Percentiles rank a stretch among this genome's conserved stretches.
Evolutionary conservation across 2,888 invertebrate species (phyloP).

Genomic region (Tenthredo notha): DNA sequence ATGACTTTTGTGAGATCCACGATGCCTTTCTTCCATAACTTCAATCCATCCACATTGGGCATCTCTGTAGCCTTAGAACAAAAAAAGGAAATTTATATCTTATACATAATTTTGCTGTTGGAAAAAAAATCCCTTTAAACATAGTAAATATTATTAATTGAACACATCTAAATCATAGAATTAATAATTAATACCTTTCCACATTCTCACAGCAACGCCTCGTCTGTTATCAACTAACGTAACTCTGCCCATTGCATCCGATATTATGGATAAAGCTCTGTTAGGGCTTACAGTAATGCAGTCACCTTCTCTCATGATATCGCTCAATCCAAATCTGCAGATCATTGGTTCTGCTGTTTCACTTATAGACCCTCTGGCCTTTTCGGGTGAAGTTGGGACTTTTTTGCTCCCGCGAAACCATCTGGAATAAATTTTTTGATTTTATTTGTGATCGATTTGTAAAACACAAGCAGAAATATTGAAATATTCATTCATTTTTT

Average conservation of each 20-base stretch:
- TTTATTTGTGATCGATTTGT: neutral
- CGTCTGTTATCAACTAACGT: slow-evolving; percentile 90
- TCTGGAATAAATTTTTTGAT: slow-evolving; percentile 67
- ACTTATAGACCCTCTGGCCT: slow-evolving; percentile 67
- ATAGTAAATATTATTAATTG: neutral
- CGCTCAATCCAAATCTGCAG: slow-evolving; percentile 90
- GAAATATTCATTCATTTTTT: neutral
- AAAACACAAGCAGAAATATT: neutral
- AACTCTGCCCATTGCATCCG: slow-evolving; percentile 94
- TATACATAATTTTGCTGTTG: no score
- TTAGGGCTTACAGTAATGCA: slow-evolving; percentile 90
- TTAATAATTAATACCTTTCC: slow-evolving; percentile 83
- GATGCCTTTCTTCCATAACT: slow-evolving; percentile 84
- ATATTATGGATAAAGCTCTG: slow-evolving; percentile 88
- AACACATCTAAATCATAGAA: neutral
- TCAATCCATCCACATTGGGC: slow-evolving; percentile 97
- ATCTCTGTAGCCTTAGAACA: slow-evolving; percentile 87
- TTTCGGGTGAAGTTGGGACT: slow-evolving; percentile 66
- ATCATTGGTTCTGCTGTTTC: slow-evolving; percentile 86
- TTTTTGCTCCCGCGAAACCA: slow-evolving; percentile 81
- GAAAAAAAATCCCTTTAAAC: neutral
- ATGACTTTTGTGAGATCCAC: slow-evolving; percentile 57
- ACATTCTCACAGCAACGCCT: slow-evolving; percentile 90
- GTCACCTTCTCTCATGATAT: slow-evolving; percentile 88
- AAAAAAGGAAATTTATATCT: slow-evolving; percentile 64